phyloP scores from a whole-genome alignment of 2,797 vertebrate genomes.

The Xenops minutus region DNA sequence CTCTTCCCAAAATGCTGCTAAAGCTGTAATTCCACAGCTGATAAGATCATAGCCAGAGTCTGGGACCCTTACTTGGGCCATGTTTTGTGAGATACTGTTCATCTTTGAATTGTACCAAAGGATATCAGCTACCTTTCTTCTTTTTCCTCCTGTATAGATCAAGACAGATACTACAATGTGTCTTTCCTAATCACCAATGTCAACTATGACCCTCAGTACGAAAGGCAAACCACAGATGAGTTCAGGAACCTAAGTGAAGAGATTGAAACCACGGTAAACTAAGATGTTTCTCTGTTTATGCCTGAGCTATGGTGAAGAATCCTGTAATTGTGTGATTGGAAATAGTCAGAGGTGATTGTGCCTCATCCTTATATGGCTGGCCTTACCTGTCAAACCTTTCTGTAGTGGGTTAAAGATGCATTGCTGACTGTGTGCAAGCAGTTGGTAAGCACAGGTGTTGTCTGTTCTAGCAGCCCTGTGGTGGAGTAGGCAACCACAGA shows the following conservation, averaged over 20 bases:
- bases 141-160: constrained; percentile 50
- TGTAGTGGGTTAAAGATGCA: neutral
- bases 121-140: neutral
- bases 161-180: constrained; percentile 69
- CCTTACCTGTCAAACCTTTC: neutral
- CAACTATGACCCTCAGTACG: constrained; percentile 46
- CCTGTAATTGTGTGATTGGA: neutral
- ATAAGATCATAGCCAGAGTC: neutral
- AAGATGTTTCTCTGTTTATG: neutral
- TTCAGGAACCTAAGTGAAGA: constrained; percentile 58
- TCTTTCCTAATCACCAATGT: constrained; percentile 67
- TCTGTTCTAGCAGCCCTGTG: neutral
- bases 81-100: neutral
- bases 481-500: neutral
- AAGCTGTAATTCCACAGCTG: neutral
- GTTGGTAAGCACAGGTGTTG: neutral
- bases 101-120: neutral
- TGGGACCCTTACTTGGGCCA: neutral
- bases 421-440: neutral
- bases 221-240: constrained; percentile 63
- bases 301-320: neutral
- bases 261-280: constrained; percentile 68
- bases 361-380: neutral
- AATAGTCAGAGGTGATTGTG: neutral
- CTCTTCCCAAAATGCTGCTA: neutral